Base-by-base conservation (phyloP, 1,140 invertebrate species). In the Drosophila mojavensis region DNA sequence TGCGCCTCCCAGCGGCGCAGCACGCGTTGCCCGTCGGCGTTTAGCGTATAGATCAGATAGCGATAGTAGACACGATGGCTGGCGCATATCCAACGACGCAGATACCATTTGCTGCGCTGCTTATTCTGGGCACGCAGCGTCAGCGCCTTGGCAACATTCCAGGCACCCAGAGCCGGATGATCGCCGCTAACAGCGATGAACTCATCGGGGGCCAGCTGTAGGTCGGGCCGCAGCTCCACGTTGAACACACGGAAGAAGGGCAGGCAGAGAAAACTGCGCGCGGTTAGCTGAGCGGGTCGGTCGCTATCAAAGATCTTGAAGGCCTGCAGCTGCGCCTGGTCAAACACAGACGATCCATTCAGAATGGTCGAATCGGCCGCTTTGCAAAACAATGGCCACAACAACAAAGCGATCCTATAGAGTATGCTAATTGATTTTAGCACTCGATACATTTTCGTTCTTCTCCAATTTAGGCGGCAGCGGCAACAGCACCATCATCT, bases 1-100 rank as follows among this genome's bases (percentile, higher is more conserved):
- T 96, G 95, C 1, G 96, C 97, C 93, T 98, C 97, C 97, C 97
- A 98, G 75, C 93, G 94, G 13, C 95, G 94, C 11, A 98, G 94
- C 11, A 97, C 94, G 2, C 96, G 85, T 64, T 94, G 92, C 85
- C 94, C 93, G 13, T 92, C 84, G 75, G 93, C 92, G 75, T 94
- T 93, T 10, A 94, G 81, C 30, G 94, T 92, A 86, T 95, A 96
- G 51, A 97, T 94, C 78, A 96, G 96, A 91, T 97, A 98, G n/a
- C 97, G 94, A 90, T 96, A 98, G 36, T 95, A 93, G 9, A 97
- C 92, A 58, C 96, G 94, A 71, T 92, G 91, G 60, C 94, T 94
- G 41, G 94, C 94, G 7, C 96, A 96, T 69, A 97, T 91, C 67
- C 76, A 79, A 3, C 80, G 55, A 1, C 81, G 68, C 0, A 85